Percentiles rank a stretch among this genome's conserved stretches.
Conservation (phyloP, 1,140 invertebrate genomes). For the Hirudo medicinalis region DNA sequence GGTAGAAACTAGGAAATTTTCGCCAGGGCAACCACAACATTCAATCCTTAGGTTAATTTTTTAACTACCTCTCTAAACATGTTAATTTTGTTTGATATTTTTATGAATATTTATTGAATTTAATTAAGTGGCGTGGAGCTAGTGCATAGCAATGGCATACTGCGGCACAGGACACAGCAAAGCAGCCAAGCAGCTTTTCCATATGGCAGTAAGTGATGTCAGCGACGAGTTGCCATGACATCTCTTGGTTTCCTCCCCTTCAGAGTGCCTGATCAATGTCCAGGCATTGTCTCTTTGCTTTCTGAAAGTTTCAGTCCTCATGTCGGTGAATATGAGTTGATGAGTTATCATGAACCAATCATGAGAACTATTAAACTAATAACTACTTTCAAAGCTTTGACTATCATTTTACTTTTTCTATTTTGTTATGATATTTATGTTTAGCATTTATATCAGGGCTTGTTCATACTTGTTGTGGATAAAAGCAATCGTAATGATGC, state of each 20-base stretch:
- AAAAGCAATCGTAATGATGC: no score
- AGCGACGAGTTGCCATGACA: constrained; percentile 97
- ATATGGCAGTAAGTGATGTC: constrained; percentile 93
- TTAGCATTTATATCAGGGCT: no score
- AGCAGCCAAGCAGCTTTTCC: constrained; percentile 75
- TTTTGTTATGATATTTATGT: no score
- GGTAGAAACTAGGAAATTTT: no score
- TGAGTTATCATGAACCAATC: no score
- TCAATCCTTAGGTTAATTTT: constrained; percentile 34
- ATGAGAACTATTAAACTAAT: no score
- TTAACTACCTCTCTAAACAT: not conserved
- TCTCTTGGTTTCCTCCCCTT: constrained; percentile 90
- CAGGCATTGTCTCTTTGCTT: constrained; percentile 82
- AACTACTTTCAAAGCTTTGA: no score
- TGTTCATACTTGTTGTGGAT: no score
- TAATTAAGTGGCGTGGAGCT: constrained; percentile 69
- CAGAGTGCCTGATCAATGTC: constrained; percentile 89
- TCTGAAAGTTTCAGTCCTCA: constrained; percentile 99
- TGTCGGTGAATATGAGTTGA: constrained; percentile 47
- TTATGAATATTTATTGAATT: not conserved
- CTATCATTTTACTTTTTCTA: no score
- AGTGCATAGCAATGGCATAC: constrained; percentile 94
- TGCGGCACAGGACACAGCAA: constrained; percentile 94
- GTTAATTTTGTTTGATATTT: no score
- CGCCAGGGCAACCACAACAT: constrained; percentile 24